Conservation (phyloP, 2,888 invertebrate genomes). For the Brachypterus glaber region DNA sequence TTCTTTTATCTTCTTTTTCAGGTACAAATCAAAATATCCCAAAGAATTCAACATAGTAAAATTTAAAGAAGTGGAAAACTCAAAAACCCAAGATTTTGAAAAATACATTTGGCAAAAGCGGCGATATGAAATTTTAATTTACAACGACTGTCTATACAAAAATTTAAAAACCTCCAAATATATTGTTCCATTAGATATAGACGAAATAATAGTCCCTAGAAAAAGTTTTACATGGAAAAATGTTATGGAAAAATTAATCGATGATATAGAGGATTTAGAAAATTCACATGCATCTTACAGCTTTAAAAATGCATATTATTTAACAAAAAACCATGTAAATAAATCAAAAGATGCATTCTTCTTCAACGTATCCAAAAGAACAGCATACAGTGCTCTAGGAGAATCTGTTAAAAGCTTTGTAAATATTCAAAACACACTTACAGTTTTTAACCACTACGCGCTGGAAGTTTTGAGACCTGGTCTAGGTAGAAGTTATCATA, state of each 20-base stretch:
- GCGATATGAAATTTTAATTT: constrained; percentile 61
- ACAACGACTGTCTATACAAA: constrained; percentile 70
- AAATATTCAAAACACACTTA: constrained; percentile 52
- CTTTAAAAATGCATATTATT: constrained; percentile 54
- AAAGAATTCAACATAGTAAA: too few relatives aligned
- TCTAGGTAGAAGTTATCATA: constrained; percentile 47
- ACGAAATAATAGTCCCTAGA: constrained; percentile 63
- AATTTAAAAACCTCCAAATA: constrained; percentile 55
- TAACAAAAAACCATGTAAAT: constrained; percentile 15
- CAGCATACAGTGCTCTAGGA: constrained; percentile 48
- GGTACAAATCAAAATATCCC: too few relatives aligned
- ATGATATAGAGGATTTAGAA: constrained; percentile 16
- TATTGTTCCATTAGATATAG: constrained; percentile 61
- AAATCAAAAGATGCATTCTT: constrained; percentile 21
- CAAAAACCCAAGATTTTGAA: constrained; percentile 15
- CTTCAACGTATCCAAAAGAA: constrained; percentile 24
- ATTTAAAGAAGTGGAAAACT: too few relatives aligned
- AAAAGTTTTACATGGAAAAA: constrained; percentile 48
- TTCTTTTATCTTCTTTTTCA: too few relatives aligned
- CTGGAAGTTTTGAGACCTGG: constrained; percentile 49
- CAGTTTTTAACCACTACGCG: constrained; percentile 69
- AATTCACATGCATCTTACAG: constrained; percentile 48
- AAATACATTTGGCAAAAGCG: constrained; percentile 54
- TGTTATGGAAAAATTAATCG: constrained; percentile 44
- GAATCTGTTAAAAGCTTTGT: constrained; percentile 66